phyloP scores from a whole-genome alignment of 1,140 invertebrate genomes.

The Macrocentrus cingulum region DNA sequence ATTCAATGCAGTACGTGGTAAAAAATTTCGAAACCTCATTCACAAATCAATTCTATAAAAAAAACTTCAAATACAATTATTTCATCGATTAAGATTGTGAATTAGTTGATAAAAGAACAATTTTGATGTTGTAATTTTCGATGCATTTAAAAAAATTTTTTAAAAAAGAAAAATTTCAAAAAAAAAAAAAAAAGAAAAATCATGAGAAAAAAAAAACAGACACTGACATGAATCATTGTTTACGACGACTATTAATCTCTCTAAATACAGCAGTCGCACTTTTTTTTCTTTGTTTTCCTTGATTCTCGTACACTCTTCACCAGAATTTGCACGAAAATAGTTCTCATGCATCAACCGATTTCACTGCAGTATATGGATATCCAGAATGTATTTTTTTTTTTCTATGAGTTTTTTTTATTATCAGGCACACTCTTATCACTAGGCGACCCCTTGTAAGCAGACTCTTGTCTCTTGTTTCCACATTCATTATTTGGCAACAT shows the following conservation, averaged over 20 bases:
- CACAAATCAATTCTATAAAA: no score
- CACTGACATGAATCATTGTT: not conserved
- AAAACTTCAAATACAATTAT: no score
- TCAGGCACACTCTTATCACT: constrained; percentile 30
- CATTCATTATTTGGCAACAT: constrained; percentile 39
- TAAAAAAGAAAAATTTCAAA: no score
- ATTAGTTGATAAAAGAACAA: constrained; percentile 6
- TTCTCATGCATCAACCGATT: constrained; percentile 1
- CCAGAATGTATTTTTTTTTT: constrained; percentile 20
- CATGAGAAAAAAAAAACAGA: not conserved
- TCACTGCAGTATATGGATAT: constrained; percentile 19
- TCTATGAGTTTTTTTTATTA: constrained; percentile 20
- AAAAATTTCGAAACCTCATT: not conserved
- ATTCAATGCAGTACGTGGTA: constrained; percentile 16
- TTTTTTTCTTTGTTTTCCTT: constrained; percentile 22
- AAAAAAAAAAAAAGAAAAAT: no score
- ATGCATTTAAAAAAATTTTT: no score
- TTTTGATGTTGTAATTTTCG: not conserved
- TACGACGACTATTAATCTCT: not conserved
- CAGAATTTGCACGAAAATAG: constrained; percentile 33
- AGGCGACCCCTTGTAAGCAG: constrained; percentile 30
- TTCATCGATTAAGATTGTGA: no score
- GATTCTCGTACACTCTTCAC: constrained; percentile 13
- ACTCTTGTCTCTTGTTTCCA: constrained; percentile 15
- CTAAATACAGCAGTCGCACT: not conserved